These are phyloP conservation scores for Diloba caeruleocephala DNA, from an alignment of 2,888 invertebrate species.

Conservation along the genomic window DNA sequence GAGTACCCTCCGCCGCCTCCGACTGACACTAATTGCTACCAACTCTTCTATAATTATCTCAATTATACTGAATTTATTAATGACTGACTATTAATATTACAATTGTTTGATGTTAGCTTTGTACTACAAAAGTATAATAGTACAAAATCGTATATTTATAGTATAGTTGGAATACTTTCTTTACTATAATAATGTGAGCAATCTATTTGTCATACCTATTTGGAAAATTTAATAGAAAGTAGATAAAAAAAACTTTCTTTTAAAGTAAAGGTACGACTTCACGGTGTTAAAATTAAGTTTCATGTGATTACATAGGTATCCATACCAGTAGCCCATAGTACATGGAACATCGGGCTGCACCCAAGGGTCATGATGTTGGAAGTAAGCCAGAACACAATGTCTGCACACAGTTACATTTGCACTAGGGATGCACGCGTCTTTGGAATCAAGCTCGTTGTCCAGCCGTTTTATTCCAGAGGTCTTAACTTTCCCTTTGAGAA, in stretches of 20 bases:
- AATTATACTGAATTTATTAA: slow-evolving; percentile 70
- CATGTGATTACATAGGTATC: slow-evolving; percentile 27
- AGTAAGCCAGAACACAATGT: slow-evolving; percentile 77
- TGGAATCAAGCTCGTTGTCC: slow-evolving; percentile 48
- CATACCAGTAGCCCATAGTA: slow-evolving; percentile 58
- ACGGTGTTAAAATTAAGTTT: no score
- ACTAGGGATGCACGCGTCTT: slow-evolving; percentile 58
- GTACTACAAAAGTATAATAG: slow-evolving; percentile 17
- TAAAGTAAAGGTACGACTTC: no score
- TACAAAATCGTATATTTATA: background rate
- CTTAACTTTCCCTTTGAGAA: slow-evolving; percentile 39
- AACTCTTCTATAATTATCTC: slow-evolving; percentile 83
- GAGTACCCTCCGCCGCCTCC: slow-evolving; percentile 74
- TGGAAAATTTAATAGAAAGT: no score
- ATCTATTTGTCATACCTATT: no score
- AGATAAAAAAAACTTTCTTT: no score
- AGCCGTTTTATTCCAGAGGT: slow-evolving; percentile 37
- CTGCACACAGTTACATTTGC: slow-evolving; percentile 79
- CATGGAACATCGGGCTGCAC: slow-evolving; percentile 64
- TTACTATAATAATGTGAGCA: no score
- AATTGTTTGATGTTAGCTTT: slow-evolving; percentile 34
- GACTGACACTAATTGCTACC: slow-evolving; percentile 85
- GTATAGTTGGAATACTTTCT: no score
- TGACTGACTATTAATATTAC: slow-evolving; percentile 63
- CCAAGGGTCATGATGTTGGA: slow-evolving; percentile 75